Percentiles rank a stretch among this genome's conserved stretches.
Evolutionary conservation across 2,888 invertebrate species (phyloP).

Genomic region (Priocnemis perturbator): DNA sequence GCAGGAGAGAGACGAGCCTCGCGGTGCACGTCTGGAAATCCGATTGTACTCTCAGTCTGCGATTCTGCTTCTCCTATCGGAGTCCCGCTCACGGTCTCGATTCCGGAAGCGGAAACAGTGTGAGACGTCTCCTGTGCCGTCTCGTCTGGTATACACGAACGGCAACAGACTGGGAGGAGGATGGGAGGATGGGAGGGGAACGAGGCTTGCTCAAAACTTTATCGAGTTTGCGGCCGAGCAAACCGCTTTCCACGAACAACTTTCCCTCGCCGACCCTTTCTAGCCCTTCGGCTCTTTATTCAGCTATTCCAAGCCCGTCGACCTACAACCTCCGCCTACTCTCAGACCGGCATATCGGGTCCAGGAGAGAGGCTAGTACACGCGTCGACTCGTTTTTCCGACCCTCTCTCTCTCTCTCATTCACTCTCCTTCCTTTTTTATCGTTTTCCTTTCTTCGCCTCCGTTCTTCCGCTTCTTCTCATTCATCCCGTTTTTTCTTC

Average conservation of each 20-base stretch:
- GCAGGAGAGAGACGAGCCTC: not conserved
- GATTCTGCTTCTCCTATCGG: slow-evolving; percentile 16
- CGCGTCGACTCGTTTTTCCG: slow-evolving; percentile 33
- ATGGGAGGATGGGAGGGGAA: not conserved
- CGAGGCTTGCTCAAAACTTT: slow-evolving; percentile 64
- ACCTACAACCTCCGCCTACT: slow-evolving; percentile 32
- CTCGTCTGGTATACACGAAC: slow-evolving; percentile 30
- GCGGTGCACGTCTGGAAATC: slow-evolving; percentile 50
- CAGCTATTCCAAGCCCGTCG: slow-evolving; percentile 52
- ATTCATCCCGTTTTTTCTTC: slow-evolving; percentile 1
- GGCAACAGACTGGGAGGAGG: slow-evolving; percentile 27
- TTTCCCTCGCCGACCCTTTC: slow-evolving; percentile 55
- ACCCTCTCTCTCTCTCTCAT: slow-evolving; percentile 1
- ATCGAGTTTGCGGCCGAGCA: slow-evolving; percentile 71
- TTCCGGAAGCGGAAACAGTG: slow-evolving; percentile 64
- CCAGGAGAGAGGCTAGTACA: slow-evolving; percentile 30
- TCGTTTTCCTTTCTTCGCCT: not conserved
- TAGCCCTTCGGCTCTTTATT: slow-evolving; percentile 60
- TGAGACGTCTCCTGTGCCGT: slow-evolving; percentile 51
- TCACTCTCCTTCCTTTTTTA: not conserved
- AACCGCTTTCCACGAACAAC: slow-evolving; percentile 69
- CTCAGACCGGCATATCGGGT: slow-evolving; percentile 13
- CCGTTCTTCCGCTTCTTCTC: slow-evolving; percentile 18
- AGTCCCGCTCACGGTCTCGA: slow-evolving; percentile 12
- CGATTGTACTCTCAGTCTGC: slow-evolving; percentile 49